phyloP scores from a whole-genome alignment of 2,113 vertebrate genomes.

The Rissa tridactyla region DNA sequence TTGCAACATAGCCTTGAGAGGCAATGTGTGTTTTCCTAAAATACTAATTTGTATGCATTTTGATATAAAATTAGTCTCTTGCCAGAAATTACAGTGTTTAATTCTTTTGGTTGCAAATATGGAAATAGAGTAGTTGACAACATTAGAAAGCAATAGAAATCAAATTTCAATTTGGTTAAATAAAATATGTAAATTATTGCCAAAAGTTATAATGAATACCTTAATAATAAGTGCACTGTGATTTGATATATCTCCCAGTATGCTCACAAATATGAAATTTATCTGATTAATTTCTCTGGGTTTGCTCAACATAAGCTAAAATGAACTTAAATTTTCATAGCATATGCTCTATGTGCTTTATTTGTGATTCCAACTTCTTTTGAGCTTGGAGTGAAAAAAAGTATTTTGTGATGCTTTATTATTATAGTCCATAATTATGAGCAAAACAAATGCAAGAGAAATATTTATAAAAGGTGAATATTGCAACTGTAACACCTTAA shows the following conservation, averaged over 20 bases:
- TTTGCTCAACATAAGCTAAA: not conserved
- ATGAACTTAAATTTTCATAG: not conserved
- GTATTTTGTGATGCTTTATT: not conserved
- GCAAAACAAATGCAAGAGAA: not conserved
- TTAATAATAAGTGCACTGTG: not conserved
- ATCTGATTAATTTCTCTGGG: not conserved
- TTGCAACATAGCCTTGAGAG: not conserved
- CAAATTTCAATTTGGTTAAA: not conserved
- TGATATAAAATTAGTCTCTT: not conserved
- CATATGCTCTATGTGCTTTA: not conserved
- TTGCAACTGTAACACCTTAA: not conserved
- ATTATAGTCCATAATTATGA: not conserved
- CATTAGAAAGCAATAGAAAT: not conserved
- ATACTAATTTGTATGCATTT: not conserved
- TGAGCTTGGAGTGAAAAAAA: not conserved
- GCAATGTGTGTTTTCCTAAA: not conserved
- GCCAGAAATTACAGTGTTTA: not conserved
- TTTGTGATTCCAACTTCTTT: not conserved
- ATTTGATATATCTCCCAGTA: not conserved
- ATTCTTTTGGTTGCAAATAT: not conserved
- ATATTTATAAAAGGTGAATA: not conserved
- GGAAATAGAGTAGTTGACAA: not conserved
- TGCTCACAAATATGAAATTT: not conserved
- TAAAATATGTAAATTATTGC: not conserved
- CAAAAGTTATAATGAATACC: not conserved